Conservation (phyloP, 2,113 vertebrate species). For the Brachyhypopomus occidentalis region DNA sequence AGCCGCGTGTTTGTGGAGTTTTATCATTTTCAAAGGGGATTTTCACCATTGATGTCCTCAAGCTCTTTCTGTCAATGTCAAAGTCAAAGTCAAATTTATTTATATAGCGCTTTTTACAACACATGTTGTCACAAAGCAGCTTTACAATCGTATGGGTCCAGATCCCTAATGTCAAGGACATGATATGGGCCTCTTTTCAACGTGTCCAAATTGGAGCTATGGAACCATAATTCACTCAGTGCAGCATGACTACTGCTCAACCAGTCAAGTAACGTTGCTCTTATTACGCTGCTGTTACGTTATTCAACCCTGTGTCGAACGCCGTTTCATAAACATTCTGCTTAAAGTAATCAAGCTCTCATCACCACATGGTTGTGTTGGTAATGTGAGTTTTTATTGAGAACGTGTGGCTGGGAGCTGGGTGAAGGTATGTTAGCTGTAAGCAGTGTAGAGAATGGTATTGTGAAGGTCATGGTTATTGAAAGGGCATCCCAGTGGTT, state of each 20-base stretch:
- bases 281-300: constrained; percentile 45
- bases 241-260: constrained; percentile 19
- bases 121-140: no score
- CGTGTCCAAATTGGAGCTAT: not conserved
- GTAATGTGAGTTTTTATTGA: constrained; percentile 40
- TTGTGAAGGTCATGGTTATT: constrained; percentile 39
- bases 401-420: constrained; percentile 27
- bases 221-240: constrained; percentile 24
- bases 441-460: constrained; percentile 20
- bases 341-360: constrained; percentile 45
- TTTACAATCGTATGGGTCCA: no score
- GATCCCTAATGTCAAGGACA: not conserved
- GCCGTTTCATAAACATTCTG: constrained; percentile 37
- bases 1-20: not conserved
- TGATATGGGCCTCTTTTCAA: not conserved
- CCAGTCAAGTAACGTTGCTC: constrained; percentile 34
- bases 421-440: constrained; percentile 17
- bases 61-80: not conserved
- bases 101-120: no score
- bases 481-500: constrained; percentile 18
- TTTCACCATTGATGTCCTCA: not conserved
- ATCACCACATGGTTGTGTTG: constrained; percentile 31
- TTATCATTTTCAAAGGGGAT: not conserved
- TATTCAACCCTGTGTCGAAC: constrained; percentile 36
- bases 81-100: no score